Base-by-base conservation (phyloP, 2,888 invertebrate species). In the Ecdyonurus torrentis region DNA sequence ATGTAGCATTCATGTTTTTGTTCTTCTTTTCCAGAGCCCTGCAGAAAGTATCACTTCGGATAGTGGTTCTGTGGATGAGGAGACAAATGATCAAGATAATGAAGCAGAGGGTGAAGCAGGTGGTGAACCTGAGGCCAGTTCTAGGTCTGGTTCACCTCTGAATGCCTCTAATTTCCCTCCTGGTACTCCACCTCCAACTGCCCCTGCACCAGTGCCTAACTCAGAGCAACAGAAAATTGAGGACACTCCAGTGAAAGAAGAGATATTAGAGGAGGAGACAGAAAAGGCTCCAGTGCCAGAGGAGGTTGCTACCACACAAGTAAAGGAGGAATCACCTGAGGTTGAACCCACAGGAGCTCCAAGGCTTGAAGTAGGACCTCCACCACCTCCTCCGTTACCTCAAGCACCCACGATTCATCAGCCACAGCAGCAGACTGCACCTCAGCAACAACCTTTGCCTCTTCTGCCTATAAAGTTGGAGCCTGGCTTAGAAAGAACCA, bases 21-120 rank as follows among this genome's bases (percentile, higher is more conserved):
- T n/a, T n/a, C n/a, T n/a, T 24, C 25, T 61, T 50, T n/a, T 69
- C 15, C 67, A 70, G 71, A 91, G 91, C 76, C 91, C 91, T 18
- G 85, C 87, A 55, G 88, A 87, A 72, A 91, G 90, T 72, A 81
- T 89, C 65, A 89, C 89, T 59, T 89, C 90, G 66, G 91, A 90
- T 71, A 90, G 90, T 70, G 90, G 89, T 70, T 86, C 91, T 55
- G 84, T 87, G 75, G 87, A 88, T 72, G 82, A 82, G 65, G 81
- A 81, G 65, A 73, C 83, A 69, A 78, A 81, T 65, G 84, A 83
- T 58, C 64, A 65, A 62, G 69, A 69, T 58, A 63, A 63, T 20
- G 68, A 69, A 25, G 59, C 23, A 61, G 68, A 68, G 62, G 63
- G 52, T 19, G 64, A 64, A 58, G 68, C 67, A 55, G 62, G 60